Evolutionary conservation across 2,797 vertebrate species (phyloP), one percentile per base, ranked within the genome.

Genomic region (Discoglossus pictus): DNA sequence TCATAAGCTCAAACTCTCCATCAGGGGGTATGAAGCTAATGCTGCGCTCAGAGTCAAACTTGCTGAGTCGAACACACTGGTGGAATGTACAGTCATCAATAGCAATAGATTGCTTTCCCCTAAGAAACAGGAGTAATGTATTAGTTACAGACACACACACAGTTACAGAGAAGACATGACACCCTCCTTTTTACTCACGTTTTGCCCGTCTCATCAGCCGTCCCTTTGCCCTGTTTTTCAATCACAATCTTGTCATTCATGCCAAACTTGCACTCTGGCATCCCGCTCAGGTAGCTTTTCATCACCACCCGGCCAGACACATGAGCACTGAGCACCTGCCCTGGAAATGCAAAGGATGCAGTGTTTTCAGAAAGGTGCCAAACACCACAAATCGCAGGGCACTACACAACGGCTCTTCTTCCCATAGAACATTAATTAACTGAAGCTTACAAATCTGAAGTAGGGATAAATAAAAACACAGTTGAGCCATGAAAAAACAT

Each of bases 161-260:
- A 9, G 42, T 10, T 18, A 16, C 9, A 62, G 59, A 56, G 58
- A 69, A 20, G 12, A 65, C 44, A 62, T 31, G 3, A 35, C 16
- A 48, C 9, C 59, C 61, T 61, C 27, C 1, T 25, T 47, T 31
- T 15, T 15, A 36, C 87, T 88, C 80, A 98, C 97, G 96, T 99
- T 82, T 99, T 98, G 73, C 91, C 93, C 4, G 94, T 92, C 54
- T 99, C 97, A 51, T 99, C 97, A 0, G 93, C 87, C 2, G 92
- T 92, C 80, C 92, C 95, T 84, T 99, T 99, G 76, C 97, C 95
- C 83, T 98, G 96, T 79, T 99, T 99, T 83, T 99, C 97, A 68
- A 99, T 99, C 11, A 99, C 95, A 36, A 99, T 99, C 87, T 99
- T 99, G 88, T 99, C 97, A 50, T 99, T 99, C 97, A 99, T 99